Base-by-base conservation (phyloP, 2,113 vertebrate species). In the Cercopithecus mona region DNA sequence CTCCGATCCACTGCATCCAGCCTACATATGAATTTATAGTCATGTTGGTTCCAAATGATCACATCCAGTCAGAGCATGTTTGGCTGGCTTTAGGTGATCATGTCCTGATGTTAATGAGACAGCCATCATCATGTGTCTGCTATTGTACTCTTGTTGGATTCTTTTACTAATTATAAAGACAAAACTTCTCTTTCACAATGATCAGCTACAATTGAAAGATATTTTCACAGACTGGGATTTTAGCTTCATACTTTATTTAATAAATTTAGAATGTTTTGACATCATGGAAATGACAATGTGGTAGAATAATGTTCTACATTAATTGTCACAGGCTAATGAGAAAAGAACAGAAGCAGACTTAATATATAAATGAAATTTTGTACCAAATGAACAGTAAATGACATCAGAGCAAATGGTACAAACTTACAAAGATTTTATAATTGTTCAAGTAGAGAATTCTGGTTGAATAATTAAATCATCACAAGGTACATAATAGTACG, bases 241-340 rank as follows among this genome's bases (percentile, higher is more conserved):
- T 80, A 98, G 90, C 93, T 97, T 96, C 90, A 97, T 97, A 96
- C 97, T 97, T 97, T 97, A 97, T 96, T 97, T 97, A 94, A 98
- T 97, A 96, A 97, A 96, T 97, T 88, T 93, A 94, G 93, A 95
- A 85, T 98, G 97, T 98, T 98, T 97, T 98, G 97, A 98, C 97
- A 98, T 97, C 92, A 92, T 95, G 93, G 75, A 98, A 98, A 97
- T 97, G 96, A 96, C 95, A 97, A 52, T 96, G 95, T 97, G 90
- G 94, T 93, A 59, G 94, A 96, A 98, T 96, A 96, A 96, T 97
- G 97, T 90, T 97, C 90, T 95, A 88, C 76, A 93, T 96, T 98
- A 98, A 97, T 98, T 98, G 97, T 97, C 88, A 88, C 76, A 13
- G 81, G 90, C 90, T 98, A 98, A 98, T 98, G 90, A 98, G 95